Percentiles rank a stretch among this genome's conserved stretches.
These are phyloP conservation scores for Perdita meconis DNA, from an alignment of 2,888 invertebrate species.

Conservation along the genomic window DNA sequence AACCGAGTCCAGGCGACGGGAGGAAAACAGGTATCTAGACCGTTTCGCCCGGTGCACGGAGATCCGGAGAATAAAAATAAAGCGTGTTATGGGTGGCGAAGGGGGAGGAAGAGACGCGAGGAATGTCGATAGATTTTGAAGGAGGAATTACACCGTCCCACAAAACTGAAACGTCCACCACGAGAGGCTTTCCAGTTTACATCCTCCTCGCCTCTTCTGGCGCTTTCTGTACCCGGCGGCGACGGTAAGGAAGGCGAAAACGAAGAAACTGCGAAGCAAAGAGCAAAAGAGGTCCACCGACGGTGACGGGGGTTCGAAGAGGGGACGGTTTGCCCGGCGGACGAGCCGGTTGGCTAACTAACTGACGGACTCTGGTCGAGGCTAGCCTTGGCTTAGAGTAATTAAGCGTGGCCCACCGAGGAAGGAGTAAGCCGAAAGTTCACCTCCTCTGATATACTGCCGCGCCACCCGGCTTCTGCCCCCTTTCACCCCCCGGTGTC, in stretches of 20 bases:
- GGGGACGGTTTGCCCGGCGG: conserved; percentile 6
- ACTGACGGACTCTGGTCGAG: conserved; percentile 36
- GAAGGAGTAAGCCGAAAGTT: conserved; percentile 62
- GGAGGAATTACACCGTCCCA: conserved; percentile 33
- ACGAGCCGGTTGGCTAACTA: conserved; percentile 30
- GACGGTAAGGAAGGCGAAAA: background rate
- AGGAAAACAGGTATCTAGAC: conserved; percentile 26
- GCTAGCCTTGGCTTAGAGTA: conserved; percentile 65
- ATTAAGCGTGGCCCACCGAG: conserved; percentile 61
- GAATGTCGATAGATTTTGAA: conserved; percentile 16
- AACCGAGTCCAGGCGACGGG: background rate
- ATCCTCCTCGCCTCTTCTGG: conserved; percentile 12
- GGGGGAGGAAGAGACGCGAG: conserved; percentile 8
- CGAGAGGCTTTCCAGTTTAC: background rate
- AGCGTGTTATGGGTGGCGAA: too few relatives aligned
- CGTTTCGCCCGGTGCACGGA: conserved; percentile 9
- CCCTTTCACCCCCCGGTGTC: background rate
- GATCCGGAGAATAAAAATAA: conserved; percentile 35
- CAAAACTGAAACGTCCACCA: conserved; percentile 31
- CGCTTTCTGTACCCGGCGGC: background rate
- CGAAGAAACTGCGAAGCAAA: background rate
- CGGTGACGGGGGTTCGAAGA: background rate
- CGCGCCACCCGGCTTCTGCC: conserved; percentile 10
- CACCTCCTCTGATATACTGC: conserved; percentile 36
- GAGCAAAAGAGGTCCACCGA: conserved; percentile 2